Evolutionary conservation across 2,797 vertebrate species (phyloP).

Genomic region (Margarornis squamiger): DNA sequence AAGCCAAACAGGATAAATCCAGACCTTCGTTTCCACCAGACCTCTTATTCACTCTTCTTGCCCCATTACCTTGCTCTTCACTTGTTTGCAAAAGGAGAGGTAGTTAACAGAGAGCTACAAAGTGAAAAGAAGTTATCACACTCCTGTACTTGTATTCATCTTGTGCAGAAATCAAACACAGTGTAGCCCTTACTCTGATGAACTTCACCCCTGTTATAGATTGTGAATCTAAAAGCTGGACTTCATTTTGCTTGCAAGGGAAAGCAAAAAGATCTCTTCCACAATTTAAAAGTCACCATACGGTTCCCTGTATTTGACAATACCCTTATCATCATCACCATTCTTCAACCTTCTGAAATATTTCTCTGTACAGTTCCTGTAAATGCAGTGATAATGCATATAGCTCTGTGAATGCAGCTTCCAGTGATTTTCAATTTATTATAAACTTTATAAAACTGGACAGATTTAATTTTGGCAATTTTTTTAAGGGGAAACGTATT

Average conservation of each 20-base stretch:
- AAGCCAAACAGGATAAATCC: neutral
- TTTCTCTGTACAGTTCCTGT: neutral
- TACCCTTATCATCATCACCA: neutral
- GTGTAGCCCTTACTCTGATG: neutral
- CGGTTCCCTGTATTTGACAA: neutral
- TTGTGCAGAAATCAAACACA: neutral
- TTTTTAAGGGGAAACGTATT: neutral
- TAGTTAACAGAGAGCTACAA: neutral
- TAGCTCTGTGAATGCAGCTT: neutral
- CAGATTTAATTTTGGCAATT: neutral
- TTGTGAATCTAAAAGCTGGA: neutral
- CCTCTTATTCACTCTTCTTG: neutral
- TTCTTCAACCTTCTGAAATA: neutral
- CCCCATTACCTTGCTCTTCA: neutral
- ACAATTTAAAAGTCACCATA: neutral
- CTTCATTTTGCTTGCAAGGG: neutral
- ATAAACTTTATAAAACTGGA: neutral
- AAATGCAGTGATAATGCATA: neutral
- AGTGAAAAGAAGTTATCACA: neutral
- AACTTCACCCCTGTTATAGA: neutral
- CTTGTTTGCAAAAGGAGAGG: neutral
- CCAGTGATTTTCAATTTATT: neutral
- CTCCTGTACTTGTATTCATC: neutral
- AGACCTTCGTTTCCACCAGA: neutral
- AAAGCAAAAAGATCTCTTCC: neutral